Base-by-base conservation (phyloP, 2,888 invertebrate genomes). In the Noctua janthe region DNA sequence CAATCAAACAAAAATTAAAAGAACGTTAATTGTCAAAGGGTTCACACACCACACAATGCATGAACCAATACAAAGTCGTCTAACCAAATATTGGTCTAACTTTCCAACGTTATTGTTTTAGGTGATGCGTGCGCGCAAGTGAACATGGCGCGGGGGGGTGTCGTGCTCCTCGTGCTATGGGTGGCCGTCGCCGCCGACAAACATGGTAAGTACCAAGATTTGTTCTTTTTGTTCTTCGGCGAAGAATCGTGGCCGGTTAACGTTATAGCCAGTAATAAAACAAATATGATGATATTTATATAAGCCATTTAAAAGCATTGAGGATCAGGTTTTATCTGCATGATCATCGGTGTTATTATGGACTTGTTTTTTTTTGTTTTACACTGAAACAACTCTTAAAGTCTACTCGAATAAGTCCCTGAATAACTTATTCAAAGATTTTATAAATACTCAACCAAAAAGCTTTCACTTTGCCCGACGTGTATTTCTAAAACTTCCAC, bases 81-180 rank as follows among this genome's bases (percentile, higher is more conserved):
- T 85, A 71, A 80, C 73, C 67, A 82, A 86, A 86, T 86, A 88
- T 86, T 88, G 54, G 77, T 77, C 59, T 86, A 88, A 86, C 88
- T 88, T 88, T 88, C 88, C 86, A 91, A 93, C 94, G 95, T 80
- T 96, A 96, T 97, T 97, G 96, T 97, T 97, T 96, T 96, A 97
- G 97, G 97, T 96, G 96, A 97, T 97, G 96, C 94, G 92, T 91
- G 93, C 91, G 92, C 93, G 93, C 92, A 93, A 92, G 94, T 96
- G 94, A 96, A 94, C 94, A 96, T 96, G 96, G 95, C 94, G 94
- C 93, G 95, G 94, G 94, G 94, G 93, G 93, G 95, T 94, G 94
- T 94, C 90, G 91, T 93, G 90, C 94, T 96, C 94, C 95, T 96
- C 95, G 92, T 96, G 92, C 94, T 96, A 93, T 96, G 96, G 96